phyloP scores from a whole-genome alignment of 2,113 vertebrate genomes.

The Gnathonemus longibarbis region DNA sequence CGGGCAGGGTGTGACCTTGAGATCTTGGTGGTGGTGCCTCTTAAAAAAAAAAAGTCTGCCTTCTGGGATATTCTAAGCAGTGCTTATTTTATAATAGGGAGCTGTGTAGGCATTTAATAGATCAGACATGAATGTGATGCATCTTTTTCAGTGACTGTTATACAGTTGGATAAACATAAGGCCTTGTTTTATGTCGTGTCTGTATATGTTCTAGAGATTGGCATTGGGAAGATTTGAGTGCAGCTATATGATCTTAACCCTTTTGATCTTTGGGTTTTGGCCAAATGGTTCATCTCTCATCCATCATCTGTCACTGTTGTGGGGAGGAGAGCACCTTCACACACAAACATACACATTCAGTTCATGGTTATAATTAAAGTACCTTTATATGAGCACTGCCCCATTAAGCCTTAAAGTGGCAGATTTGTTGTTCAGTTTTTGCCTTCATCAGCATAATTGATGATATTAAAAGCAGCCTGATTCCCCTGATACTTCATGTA shows the following conservation, averaged over 20 bases:
- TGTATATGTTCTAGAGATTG: not conserved
- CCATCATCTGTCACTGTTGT: not conserved
- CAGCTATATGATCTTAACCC: not conserved
- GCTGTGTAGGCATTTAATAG: not conserved
- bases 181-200: not conserved
- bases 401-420: not conserved
- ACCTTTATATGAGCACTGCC: not conserved
- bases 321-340: not conserved
- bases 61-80: not conserved
- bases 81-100: not conserved
- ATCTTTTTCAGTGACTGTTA: not conserved
- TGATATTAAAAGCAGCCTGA: not conserved
- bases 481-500: no score
- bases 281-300: not conserved
- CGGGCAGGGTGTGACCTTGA: not conserved
- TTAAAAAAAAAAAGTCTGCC: not conserved
- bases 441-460: not conserved
- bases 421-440: not conserved
- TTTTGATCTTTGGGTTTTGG: conserved; percentile 13
- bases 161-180: not conserved
- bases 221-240: not conserved
- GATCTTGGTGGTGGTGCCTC: not conserved
- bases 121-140: not conserved
- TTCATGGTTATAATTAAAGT: not conserved
- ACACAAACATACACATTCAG: not conserved